A percentile compares a stretch with the other conserved stretches of the same genome.
Conservation (phyloP, 2,113 vertebrate species). For the Brevimyrus niger region DNA sequence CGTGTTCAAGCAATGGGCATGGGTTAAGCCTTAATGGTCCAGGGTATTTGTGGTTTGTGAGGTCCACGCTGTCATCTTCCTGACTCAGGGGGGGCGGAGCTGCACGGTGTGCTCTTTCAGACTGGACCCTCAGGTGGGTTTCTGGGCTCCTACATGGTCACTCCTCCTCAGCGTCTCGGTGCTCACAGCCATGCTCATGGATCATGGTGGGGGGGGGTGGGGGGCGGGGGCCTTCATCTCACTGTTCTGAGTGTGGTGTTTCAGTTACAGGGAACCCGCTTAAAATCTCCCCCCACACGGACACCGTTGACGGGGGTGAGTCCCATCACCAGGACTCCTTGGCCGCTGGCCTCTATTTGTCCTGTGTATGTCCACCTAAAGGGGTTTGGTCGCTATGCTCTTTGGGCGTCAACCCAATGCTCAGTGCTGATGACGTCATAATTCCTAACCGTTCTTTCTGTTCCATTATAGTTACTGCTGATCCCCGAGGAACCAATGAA, state of each 20-base stretch:
- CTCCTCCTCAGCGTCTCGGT: not conserved
- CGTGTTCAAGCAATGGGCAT: not conserved
- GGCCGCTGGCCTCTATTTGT: not conserved
- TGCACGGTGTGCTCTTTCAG: slow-evolving; percentile 27
- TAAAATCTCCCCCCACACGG: slow-evolving; percentile 28
- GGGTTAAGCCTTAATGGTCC: not conserved
- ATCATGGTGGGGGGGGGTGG: not conserved
- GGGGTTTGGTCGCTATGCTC: not conserved
- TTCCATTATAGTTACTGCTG: slow-evolving; percentile 30
- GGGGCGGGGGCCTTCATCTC: not conserved
- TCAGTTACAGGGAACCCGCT: slow-evolving; percentile 48
- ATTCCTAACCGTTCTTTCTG: not conserved
- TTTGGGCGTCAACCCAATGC: not conserved
- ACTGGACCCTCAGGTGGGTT: slow-evolving; percentile 35
- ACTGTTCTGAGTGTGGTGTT: slow-evolving; percentile 27
- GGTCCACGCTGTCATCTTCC: not conserved
- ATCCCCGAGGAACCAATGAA: slow-evolving; percentile 39
- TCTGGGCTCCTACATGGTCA: not conserved
- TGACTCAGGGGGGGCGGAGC: slow-evolving; percentile 21
- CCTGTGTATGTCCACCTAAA: not conserved
- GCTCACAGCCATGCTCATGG: not conserved
- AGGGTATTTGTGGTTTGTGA: not conserved
- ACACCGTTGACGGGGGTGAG: slow-evolving; percentile 29
- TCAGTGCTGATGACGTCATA: not conserved
- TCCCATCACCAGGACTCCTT: not conserved